These are phyloP conservation scores for Branchinecta lynchi DNA, from an alignment of 1,140 invertebrate genomes.

Conservation along the genomic window DNA sequence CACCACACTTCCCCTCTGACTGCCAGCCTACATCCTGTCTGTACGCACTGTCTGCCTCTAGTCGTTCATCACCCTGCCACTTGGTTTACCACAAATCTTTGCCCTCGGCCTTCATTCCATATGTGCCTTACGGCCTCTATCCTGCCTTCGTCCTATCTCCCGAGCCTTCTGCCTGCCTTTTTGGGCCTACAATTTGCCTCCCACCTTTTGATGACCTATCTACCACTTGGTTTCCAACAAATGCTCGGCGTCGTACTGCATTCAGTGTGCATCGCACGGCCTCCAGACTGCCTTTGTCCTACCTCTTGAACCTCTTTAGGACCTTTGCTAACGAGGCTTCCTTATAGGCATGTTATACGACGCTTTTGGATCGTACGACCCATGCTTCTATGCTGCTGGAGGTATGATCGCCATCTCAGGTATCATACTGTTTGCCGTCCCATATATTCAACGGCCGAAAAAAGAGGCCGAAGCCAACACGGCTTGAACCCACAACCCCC, in stretches of 20 bases:
- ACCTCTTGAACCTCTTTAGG: background rate
- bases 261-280: background rate
- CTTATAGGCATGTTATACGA: slow-evolving; percentile 64
- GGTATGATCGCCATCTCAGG: slow-evolving; percentile 68
- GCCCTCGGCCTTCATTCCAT: too few relatives aligned
- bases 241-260: background rate
- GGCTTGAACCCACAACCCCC: too few relatives aligned
- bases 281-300: background rate
- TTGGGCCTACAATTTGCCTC: background rate
- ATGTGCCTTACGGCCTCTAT: too few relatives aligned
- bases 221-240: background rate
- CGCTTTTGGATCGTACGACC: slow-evolving; percentile 52
- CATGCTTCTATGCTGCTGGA: slow-evolving; percentile 67
- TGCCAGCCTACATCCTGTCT: too few relatives aligned
- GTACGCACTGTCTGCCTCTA: too few relatives aligned
- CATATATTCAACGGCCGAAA: slow-evolving; percentile 42
- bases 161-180: background rate
- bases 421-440: slow-evolving; percentile 70
- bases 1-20: too few relatives aligned
- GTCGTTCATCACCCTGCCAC: too few relatives aligned
- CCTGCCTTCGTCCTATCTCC: too few relatives aligned
- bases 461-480: background rate
- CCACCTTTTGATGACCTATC: background rate
- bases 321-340: slow-evolving; percentile 20
- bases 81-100: too few relatives aligned